Evolutionary conservation across 2,888 invertebrate genomes (phyloP).

Genomic region (Chrysotoxum bicinctum): DNA sequence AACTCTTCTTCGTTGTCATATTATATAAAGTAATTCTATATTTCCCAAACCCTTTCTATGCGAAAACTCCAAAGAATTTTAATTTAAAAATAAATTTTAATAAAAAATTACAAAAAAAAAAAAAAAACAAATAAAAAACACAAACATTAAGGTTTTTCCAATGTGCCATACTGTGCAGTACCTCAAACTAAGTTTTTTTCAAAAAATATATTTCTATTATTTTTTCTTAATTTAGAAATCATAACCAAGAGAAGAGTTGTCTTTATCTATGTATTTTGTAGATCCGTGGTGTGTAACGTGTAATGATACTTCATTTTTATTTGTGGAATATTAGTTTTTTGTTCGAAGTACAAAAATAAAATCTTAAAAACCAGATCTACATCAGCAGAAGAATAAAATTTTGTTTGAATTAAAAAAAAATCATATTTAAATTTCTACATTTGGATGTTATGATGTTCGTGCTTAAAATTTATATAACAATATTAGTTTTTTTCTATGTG

Average conservation of each 20-base stretch:
- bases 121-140: conserved; percentile 65
- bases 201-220: neutral
- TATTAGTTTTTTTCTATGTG: conserved; percentile 28
- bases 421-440: conserved; percentile 77
- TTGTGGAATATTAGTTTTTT: conserved; percentile 29
- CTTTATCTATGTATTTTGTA: conserved; percentile 25
- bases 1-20: conserved; percentile 32
- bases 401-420: conserved; percentile 45
- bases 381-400: neutral
- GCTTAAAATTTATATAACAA: conserved; percentile 50
- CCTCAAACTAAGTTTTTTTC: conserved; percentile 76
- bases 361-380: neutral
- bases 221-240: conserved; percentile 5
- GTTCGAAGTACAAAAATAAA: neutral
- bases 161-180: conserved; percentile 82
- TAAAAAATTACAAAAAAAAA: conserved; percentile 64
- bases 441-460: conserved; percentile 81
- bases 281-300: conserved; percentile 55
- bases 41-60: conserved; percentile 1
- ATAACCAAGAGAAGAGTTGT: conserved; percentile 13
- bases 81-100: conserved; percentile 8
- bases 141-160: conserved; percentile 58
- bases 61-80: conserved; percentile 71
- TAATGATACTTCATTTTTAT: conserved; percentile 24
- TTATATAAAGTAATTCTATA: conserved; percentile 7